Conservation (phyloP, 2,888 invertebrate genomes). For the Melangyna quadrimaculata region DNA sequence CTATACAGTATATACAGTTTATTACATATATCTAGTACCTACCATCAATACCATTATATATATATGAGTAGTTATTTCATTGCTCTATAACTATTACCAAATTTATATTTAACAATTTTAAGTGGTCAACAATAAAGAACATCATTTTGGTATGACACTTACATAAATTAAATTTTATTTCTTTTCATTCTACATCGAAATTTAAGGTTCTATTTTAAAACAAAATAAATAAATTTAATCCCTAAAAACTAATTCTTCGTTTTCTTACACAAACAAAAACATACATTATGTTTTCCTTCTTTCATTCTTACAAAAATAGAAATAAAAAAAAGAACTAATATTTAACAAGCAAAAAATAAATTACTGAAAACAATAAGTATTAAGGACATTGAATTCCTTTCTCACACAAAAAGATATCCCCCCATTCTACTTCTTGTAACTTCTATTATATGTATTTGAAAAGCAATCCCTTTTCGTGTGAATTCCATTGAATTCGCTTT, state of each 20-base stretch:
- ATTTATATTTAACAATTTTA: no score
- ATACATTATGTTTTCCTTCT: background rate
- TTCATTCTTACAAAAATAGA: constrained; percentile 11
- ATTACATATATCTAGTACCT: no score
- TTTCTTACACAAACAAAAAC: background rate
- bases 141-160: background rate
- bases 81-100: no score
- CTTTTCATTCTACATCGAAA: constrained; percentile 22
- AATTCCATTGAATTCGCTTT: constrained; percentile 16
- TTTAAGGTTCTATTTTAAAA: constrained; percentile 22
- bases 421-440: background rate
- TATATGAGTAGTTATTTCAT: no score
- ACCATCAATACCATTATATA: no score
- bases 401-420: constrained; percentile 5
- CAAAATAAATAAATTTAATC: constrained; percentile 42
- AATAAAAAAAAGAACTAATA: constrained; percentile 4
- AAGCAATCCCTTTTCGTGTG: constrained; percentile 24
- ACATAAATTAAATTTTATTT: background rate
- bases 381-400: constrained; percentile 23
- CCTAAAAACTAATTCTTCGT: constrained; percentile 54
- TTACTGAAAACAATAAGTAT: constrained; percentile 46
- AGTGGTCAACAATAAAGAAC: background rate
- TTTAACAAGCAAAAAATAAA: constrained; percentile 34
- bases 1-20: no score
- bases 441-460: background rate